These are phyloP conservation scores for Caretta caretta DNA, from an alignment of 2,113 vertebrate genomes.

Conservation along the genomic window DNA sequence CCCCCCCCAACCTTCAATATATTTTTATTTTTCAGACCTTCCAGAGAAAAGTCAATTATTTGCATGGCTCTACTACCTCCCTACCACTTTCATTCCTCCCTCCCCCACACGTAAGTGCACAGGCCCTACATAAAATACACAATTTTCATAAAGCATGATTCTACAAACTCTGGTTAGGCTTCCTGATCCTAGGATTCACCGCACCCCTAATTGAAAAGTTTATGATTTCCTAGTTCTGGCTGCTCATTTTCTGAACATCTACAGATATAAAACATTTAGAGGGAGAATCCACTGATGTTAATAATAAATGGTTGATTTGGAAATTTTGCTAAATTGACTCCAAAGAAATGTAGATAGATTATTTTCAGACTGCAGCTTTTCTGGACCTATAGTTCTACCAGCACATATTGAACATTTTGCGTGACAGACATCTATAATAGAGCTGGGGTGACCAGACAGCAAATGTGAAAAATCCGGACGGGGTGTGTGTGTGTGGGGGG, in stretches of 20 bases:
- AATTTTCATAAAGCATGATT: not conserved
- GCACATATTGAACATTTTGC: not conserved
- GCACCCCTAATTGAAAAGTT: not conserved
- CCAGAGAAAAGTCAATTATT: not conserved
- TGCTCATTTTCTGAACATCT: constrained; percentile 10
- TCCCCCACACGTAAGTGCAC: not conserved
- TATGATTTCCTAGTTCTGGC: not conserved
- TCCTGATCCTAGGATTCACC: not conserved
- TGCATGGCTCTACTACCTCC: not conserved
- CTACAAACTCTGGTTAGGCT: not conserved
- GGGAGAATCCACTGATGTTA: not conserved
- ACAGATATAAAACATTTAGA: not conserved
- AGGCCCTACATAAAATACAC: not conserved
- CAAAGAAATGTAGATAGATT: not conserved
- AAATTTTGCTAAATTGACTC: not conserved
- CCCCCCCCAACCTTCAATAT: not conserved
- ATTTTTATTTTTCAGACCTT: not conserved
- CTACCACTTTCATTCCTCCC: not conserved
- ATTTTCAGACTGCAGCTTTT: not conserved
- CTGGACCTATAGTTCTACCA: not conserved
- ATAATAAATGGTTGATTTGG: not conserved
- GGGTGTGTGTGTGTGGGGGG: too few species aligned
- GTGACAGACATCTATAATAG: fast-evolving
- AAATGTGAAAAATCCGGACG: too few species aligned
- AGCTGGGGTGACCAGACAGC: too few species aligned